Base-by-base conservation (phyloP, 2,113 vertebrate genomes). In the Loxodonta africana region DNA sequence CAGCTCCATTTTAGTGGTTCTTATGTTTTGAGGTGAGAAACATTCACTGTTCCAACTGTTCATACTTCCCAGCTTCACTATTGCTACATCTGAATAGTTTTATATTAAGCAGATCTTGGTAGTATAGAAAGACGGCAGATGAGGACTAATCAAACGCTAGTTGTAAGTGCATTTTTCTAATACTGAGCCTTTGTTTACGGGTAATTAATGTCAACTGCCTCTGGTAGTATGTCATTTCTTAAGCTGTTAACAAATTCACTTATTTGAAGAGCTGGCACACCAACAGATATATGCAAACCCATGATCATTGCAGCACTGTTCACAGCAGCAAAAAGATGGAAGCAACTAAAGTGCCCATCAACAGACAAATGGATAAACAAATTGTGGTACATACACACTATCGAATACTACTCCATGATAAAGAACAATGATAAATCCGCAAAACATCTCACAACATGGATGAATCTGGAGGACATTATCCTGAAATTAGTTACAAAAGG, bases 101-200 rank as follows among this genome's bases (percentile, higher is more conserved):
- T 92, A 48, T 21, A 88, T 88, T 60, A 91, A 96, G 11, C 48
- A 93, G 83, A 89, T 95, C 71, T 93, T 91, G 51, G 77, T 73
- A 65, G 53, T 48, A 4, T 6, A 95, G 83, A 82, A 96, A 91
- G 65, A 96, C 51, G 73, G 33, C 28, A 78, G 74, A 83, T 60
- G 28, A 84, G 67, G 93, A 33, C 46, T 74, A 90, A 97, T 46
- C 28, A 85, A 63, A 96, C 51, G 26, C 60, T 83, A 83, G 28
- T 89, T 95, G 88, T 93, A 67, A 90, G 44, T 77, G 48, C 46
- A 92, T 92, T 88, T 96, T 81, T 71, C 77, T n/a, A 88, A 44
- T 83, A 71, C 25, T 28, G 18, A 33, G 12, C 30, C 60, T 93
- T 84, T 76, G 80, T 51, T 95, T 91, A 33, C 94, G 41, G 71